Conservation (phyloP, 2,797 vertebrate genomes). For the Chiloscyllium punctatum region DNA sequence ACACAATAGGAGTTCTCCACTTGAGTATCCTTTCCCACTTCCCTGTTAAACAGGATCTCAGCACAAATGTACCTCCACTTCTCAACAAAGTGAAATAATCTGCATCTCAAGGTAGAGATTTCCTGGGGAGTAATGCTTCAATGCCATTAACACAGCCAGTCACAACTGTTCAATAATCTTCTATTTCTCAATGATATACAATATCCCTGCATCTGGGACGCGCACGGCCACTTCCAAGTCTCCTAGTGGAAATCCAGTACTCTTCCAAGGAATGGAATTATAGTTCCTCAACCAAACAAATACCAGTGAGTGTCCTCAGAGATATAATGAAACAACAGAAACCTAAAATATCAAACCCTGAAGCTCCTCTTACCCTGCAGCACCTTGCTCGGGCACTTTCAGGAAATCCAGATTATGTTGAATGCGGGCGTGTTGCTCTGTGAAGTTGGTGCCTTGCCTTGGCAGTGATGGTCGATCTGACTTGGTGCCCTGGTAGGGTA, state of each 20-base stretch:
- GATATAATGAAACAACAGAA: neutral
- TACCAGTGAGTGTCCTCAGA: neutral
- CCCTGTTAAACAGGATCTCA: neutral
- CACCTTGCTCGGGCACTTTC: constrained; percentile 88
- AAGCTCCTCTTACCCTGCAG: constrained; percentile 77
- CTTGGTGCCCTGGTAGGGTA: constrained; percentile 53
- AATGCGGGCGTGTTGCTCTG: constrained; percentile 60
- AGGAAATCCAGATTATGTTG: constrained; percentile 83
- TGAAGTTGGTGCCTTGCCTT: constrained; percentile 52
- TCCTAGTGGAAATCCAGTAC: neutral
- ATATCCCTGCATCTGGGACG: neutral
- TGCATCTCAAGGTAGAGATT: neutral
- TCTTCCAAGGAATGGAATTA: neutral
- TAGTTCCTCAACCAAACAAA: neutral
- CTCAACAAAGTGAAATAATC: neutral
- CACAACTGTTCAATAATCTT: neutral
- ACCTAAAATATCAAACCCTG: neutral
- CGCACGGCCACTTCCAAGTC: neutral
- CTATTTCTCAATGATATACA: neutral
- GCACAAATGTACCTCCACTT: neutral
- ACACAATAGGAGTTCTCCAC: neutral
- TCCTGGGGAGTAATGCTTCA: neutral
- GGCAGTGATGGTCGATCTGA: constrained; percentile 71
- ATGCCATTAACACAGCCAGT: neutral
- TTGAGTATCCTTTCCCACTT: neutral